Evolutionary conservation across 2,888 invertebrate genomes (phyloP).

Genomic region (Microchrysa polita): DNA sequence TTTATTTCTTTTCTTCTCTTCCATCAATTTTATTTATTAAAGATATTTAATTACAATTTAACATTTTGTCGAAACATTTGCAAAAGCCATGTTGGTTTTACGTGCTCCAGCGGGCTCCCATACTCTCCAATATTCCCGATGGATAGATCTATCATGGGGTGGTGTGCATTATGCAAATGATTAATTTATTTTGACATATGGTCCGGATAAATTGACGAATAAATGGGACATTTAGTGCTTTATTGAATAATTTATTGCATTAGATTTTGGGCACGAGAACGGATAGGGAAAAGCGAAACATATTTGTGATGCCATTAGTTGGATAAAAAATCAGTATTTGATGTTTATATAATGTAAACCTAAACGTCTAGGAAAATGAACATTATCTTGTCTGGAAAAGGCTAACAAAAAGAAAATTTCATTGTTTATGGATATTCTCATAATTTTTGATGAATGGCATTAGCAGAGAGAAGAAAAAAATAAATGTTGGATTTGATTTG

Average conservation of each 20-base stretch:
- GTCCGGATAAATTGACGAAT: constrained; percentile 16
- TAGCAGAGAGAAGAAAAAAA: no score
- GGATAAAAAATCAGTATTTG: no score
- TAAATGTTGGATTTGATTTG: no score
- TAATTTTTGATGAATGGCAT: no score
- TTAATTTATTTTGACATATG: constrained; percentile 35
- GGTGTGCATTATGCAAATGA: constrained; percentile 22
- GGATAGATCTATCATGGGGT: neutral
- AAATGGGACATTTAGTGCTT: constrained; percentile 30
- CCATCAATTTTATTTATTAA: constrained; percentile 1
- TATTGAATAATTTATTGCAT: constrained; percentile 35
- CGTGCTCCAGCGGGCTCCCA: no score
- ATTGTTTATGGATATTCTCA: no score
- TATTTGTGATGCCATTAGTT: neutral
- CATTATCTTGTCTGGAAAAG: no score
- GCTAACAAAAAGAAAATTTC: no score
- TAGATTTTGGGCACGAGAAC: constrained; percentile 7
- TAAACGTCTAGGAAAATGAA: no score
- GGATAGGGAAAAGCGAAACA: constrained; percentile 14
- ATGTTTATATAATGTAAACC: no score
- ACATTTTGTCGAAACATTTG: neutral
- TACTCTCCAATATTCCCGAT: neutral
- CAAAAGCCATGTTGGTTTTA: neutral
- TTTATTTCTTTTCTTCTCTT: neutral
- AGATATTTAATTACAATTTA: neutral